Conservation (phyloP, 2,797 vertebrate species). For the Psittacula echo region DNA sequence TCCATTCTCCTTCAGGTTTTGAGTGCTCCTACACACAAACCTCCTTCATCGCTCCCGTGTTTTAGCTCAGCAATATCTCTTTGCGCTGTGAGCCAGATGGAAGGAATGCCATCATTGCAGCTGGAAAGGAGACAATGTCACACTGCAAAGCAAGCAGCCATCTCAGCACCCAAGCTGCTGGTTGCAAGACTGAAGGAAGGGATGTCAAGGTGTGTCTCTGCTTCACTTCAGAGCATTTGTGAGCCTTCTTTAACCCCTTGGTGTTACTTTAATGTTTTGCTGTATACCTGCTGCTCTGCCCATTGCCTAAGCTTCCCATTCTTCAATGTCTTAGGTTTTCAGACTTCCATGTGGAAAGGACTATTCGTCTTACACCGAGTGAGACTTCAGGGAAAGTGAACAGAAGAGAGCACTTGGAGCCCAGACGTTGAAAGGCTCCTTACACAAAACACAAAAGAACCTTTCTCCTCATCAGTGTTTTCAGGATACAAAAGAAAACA, state of each 20-base stretch:
- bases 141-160: not conserved
- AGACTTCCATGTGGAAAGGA: not conserved
- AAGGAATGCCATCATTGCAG: not conserved
- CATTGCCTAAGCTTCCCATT: not conserved
- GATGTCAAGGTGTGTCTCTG: not conserved
- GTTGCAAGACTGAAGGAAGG: not conserved
- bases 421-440: slow-evolving; percentile 47
- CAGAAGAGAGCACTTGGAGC: slow-evolving; percentile 66
- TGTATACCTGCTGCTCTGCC: not conserved
- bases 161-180: not conserved
- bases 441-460: slow-evolving; percentile 52
- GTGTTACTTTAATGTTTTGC: slow-evolving; percentile 13
- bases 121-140: not conserved
- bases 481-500: slow-evolving; percentile 72
- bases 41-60: not conserved
- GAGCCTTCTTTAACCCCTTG: not conserved
- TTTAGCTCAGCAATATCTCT: not conserved
- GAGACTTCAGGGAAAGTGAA: slow-evolving; percentile 58
- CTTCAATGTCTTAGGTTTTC: not conserved
- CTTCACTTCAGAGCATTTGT: not conserved
- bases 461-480: slow-evolving; percentile 67
- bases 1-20: not conserved
- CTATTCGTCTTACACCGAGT: not conserved
- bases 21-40: not conserved
- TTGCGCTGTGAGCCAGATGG: not conserved